Conservation (phyloP, 1,140 invertebrate species). For the Globodera rostochiensis region DNA sequence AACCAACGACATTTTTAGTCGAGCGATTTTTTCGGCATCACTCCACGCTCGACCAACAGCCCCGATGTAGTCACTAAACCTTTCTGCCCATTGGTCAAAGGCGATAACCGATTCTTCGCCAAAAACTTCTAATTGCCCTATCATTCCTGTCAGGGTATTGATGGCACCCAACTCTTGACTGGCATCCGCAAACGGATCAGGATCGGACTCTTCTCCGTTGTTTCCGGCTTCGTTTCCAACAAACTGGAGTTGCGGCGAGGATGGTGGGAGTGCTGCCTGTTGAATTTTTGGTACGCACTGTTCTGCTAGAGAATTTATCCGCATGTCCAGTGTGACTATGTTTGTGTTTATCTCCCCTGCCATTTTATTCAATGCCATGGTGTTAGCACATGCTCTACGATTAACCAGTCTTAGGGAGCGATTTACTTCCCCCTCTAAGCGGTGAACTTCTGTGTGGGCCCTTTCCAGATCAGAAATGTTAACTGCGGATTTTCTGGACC, state of each 20-base stretch:
- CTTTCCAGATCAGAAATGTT: not conserved
- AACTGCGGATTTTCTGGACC: not conserved
- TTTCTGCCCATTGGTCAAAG: conserved; percentile 6
- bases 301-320: not conserved
- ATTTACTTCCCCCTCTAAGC: not conserved
- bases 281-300: not conserved
- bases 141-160: conserved; percentile 1
- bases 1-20: conserved; percentile 6
- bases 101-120: conserved; percentile 7
- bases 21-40: not conserved
- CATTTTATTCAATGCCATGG: conserved; percentile 12
- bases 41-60: conserved; percentile 8
- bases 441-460: not conserved
- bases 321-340: not conserved
- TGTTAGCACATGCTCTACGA: conserved; percentile 7
- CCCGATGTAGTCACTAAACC: conserved; percentile 2
- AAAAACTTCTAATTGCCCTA: not conserved
- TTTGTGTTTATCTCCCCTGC: conserved; percentile 6
- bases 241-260: not conserved
- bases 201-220: not conserved
- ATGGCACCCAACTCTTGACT: not conserved
- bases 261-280: too few species aligned
- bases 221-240: not conserved
- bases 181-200: not conserved
- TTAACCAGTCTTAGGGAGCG: not conserved